Evolutionary conservation across 1,140 invertebrate species (phyloP), one percentile per base, ranked within the genome.

Genomic region (Scaptodrosophila lebanonensis): DNA sequence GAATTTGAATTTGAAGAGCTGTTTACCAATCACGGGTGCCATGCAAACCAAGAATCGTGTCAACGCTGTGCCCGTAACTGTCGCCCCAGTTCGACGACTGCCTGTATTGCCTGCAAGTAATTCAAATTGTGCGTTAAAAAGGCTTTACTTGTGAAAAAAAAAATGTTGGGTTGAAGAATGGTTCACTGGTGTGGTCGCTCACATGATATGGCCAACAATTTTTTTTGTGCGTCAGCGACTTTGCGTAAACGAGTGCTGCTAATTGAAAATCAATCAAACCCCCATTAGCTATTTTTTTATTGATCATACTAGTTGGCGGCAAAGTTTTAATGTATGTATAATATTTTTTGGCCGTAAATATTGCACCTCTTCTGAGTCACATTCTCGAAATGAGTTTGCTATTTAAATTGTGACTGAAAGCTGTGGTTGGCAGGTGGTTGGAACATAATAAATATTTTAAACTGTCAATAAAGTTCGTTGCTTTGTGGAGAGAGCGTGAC

Each of bases 21-120:
- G 56, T 66, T 85, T 86, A 86, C 84, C 84, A 76, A 86, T 84
- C 33, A 86, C 84, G 43, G 84, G 84, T 59, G 84, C 84, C 83
- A 86, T 85, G 54, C 84, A 86, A 66, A 83, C 77, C 69, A 86
- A 61, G 66, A 86, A 85, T 39, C 84, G 66, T 33, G 84, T 84
- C 66, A 86, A 61, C 29, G 83, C 64, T 35, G 84, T 76, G 51
- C 77, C 83, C 22, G 73, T 76, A 54, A 51, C 29, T 39, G 44
- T 35, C 43, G 27, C 4, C 53, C 40, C 60, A 36, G 38, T 51
- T 38, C 15, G n/a, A 9, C 36, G 35, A 40, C 51, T 48, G 11
- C 12, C 17, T 54, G 18, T 33, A 25, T n/a, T 8, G 11, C 68
- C 72, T 77, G 72, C 51, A 77, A 77, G 79, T 64, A 79, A 68